A percentile compares a stretch with the other conserved stretches of the same genome.
Conservation (phyloP, 1,140 invertebrate species). For the Procambarus clarkii region DNA sequence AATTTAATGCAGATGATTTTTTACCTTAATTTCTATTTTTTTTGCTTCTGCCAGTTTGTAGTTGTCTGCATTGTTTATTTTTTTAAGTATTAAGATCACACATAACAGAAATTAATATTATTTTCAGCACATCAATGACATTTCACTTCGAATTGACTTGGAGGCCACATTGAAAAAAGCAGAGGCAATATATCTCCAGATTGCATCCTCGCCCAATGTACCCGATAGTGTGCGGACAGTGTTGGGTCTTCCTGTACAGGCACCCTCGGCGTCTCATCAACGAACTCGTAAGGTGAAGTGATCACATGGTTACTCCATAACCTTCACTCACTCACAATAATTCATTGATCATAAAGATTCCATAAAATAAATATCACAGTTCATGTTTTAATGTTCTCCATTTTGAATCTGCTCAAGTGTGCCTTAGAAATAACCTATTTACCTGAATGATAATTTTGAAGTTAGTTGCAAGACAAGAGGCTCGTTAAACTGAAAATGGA, state of each 20-base stretch:
- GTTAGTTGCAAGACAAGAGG: too few relatives aligned
- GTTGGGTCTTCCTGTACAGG: slow-evolving; percentile 44
- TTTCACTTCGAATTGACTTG: slow-evolving; percentile 51
- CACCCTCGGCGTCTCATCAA: slow-evolving; percentile 1
- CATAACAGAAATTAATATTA: background rate
- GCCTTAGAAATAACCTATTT: background rate
- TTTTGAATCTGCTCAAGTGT: background rate
- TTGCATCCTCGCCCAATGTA: slow-evolving; percentile 40
- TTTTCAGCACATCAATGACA: slow-evolving; percentile 62
- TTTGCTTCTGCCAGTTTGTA: background rate
- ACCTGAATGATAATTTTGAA: too few relatives aligned
- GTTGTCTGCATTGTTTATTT: background rate
- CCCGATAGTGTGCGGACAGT: slow-evolving; percentile 36
- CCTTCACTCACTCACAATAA: background rate
- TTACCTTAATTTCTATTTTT: background rate
- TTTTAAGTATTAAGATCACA: too few relatives aligned
- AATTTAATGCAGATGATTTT: too few relatives aligned
- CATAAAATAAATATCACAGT: background rate
- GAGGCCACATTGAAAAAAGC: slow-evolving; percentile 54
- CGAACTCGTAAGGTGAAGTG: slow-evolving; percentile 51
- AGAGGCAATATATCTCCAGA: slow-evolving; percentile 53
- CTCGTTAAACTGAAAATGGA: too few relatives aligned
- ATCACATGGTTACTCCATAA: background rate
- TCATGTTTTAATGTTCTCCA: background rate
- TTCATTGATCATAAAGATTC: background rate